Evolutionary conservation across 2,888 invertebrate species (phyloP).

Genomic region (Patella depressa): DNA sequence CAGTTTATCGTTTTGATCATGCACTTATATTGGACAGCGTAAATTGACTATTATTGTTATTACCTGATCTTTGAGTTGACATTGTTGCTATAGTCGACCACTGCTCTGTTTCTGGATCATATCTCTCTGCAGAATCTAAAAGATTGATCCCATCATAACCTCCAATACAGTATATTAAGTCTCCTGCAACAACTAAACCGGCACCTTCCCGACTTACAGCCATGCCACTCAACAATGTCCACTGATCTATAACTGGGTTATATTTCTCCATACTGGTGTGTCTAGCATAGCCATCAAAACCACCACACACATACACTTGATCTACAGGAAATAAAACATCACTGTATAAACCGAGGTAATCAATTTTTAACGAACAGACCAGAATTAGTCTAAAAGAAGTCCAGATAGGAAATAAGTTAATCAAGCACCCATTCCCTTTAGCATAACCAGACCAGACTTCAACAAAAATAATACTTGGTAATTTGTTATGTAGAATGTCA

Average conservation of each 20-base stretch:
- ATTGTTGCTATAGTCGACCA: slow-evolving; percentile 67
- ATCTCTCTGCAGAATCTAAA: slow-evolving; percentile 66
- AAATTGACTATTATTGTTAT: not conserved
- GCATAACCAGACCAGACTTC: too few species aligned
- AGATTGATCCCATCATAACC: slow-evolving; percentile 70
- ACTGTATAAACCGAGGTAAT: too few species aligned
- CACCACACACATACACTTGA: slow-evolving; percentile 69
- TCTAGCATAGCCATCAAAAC: slow-evolving; percentile 68
- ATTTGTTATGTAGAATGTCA: too few species aligned
- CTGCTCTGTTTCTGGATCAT: slow-evolving; percentile 58
- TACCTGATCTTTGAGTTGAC: slow-evolving; percentile 67
- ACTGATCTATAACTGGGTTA: slow-evolving; percentile 64
- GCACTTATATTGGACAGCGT: not conserved
- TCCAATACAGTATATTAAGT: slow-evolving; percentile 68
- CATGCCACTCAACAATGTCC: slow-evolving; percentile 64
- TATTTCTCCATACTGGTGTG: slow-evolving; percentile 69
- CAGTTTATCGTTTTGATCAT: too few species aligned
- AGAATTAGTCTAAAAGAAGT: too few species aligned
- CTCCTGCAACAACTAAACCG: slow-evolving; percentile 67
- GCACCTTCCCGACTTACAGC: slow-evolving; percentile 67
- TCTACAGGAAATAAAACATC: slow-evolving; percentile 43
- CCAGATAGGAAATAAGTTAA: too few species aligned
- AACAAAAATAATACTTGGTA: too few species aligned
- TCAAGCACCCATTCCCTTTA: too few species aligned
- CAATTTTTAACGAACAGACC: too few species aligned